Percentiles rank a stretch among this genome's conserved stretches.
These are phyloP conservation scores for Scrobipalpa atriplicella DNA, from an alignment of 2,888 invertebrate species.

Conservation along the genomic window DNA sequence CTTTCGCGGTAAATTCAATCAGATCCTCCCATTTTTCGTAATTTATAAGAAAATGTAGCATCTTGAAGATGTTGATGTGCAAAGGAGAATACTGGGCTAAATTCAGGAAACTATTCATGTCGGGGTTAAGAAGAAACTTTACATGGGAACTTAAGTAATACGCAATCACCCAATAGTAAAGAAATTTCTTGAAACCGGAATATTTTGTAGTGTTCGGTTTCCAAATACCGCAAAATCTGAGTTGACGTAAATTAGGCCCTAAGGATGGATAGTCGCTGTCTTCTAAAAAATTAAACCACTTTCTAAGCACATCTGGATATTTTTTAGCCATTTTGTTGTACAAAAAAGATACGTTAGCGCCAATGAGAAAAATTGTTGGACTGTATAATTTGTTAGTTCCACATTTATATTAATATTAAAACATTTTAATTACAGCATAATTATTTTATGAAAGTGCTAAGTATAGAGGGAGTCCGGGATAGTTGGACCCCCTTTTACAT, in stretches of 20 bases:
- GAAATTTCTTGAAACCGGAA: background rate
- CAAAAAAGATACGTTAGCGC: too few relatives aligned
- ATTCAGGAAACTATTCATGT: background rate
- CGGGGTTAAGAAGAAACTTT: background rate
- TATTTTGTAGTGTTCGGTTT: background rate
- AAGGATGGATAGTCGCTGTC: background rate
- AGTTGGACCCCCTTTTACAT: too few relatives aligned
- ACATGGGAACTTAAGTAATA: background rate
- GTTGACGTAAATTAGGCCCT: background rate
- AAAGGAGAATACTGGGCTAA: background rate
- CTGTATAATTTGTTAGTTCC: too few relatives aligned
- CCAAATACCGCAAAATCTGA: background rate
- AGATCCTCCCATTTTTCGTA: background rate
- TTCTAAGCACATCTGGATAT: background rate
- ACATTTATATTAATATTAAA: too few relatives aligned
- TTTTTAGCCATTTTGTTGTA: background rate
- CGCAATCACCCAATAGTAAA: background rate
- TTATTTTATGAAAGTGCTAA: too few relatives aligned
- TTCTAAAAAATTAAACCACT: background rate
- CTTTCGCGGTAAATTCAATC: background rate
- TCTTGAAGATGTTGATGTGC: background rate
- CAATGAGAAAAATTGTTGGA: too few relatives aligned
- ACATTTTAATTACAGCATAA: too few relatives aligned
- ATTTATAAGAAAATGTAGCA: background rate
- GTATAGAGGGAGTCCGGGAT: too few relatives aligned